Conservation (phyloP, 2,797 vertebrate genomes). For the Ctenochaetus hawaiiensis region DNA sequence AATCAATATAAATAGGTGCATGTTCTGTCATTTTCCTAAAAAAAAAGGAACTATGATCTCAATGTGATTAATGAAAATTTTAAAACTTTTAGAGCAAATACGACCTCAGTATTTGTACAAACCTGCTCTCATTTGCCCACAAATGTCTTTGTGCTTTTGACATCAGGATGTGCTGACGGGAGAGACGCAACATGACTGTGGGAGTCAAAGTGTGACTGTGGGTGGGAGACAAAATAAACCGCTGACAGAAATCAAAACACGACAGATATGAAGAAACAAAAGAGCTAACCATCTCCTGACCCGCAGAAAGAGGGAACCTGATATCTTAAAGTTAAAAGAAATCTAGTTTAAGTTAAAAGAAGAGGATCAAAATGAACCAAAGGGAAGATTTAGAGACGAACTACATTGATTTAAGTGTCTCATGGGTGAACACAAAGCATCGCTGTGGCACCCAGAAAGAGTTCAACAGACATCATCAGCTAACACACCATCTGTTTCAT, state of each 20-base stretch:
- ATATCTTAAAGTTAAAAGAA: not conserved
- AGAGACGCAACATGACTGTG: slow-evolving; percentile 15
- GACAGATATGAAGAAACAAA: slow-evolving; percentile 4
- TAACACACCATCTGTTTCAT: slow-evolving; percentile 64
- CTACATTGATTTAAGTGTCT: not conserved
- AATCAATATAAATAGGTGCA: slow-evolving; percentile 18
- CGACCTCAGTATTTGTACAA: not conserved
- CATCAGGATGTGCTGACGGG: slow-evolving; percentile 44
- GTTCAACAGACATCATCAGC: slow-evolving; percentile 63
- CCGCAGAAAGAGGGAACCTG: slow-evolving; percentile 66
- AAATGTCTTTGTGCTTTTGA: slow-evolving; percentile 57
- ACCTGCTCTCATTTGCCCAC: slow-evolving; percentile 42
- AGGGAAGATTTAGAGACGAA: not conserved
- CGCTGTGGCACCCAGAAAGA: slow-evolving; percentile 36
- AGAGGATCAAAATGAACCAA: not conserved
- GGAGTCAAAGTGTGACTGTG: slow-evolving; percentile 45
- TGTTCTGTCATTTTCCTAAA: slow-evolving; percentile 12
- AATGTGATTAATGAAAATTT: not conserved
- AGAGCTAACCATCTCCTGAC: slow-evolving; percentile 68
- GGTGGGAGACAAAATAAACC: slow-evolving; percentile 68
- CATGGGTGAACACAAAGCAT: slow-evolving; percentile 11
- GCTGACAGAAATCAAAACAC: slow-evolving; percentile 52
- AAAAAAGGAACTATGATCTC: slow-evolving; percentile 9
- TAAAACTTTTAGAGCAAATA: slow-evolving; percentile 7
- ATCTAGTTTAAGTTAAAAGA: not conserved